Percentiles rank a stretch among this genome's conserved stretches.
These are phyloP conservation scores for Lepus europaeus DNA, from an alignment of 2,113 vertebrate genomes.

Conservation along the genomic window DNA sequence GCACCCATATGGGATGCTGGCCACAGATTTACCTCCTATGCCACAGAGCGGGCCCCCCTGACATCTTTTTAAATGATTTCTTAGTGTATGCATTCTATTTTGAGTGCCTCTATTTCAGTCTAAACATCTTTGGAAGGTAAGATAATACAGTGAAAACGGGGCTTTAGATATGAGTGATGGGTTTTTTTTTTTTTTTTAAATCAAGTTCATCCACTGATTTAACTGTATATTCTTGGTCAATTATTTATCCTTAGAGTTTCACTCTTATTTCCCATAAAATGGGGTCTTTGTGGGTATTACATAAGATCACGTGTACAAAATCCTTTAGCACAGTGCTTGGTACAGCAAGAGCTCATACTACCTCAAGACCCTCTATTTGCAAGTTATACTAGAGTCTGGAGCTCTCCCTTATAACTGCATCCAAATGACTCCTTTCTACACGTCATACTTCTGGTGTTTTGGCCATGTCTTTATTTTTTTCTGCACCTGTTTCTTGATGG, in stretches of 20 bases:
- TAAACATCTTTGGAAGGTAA: not conserved
- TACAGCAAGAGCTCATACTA: not conserved
- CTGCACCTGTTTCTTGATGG: not conserved
- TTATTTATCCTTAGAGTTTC: not conserved
- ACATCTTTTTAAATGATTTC: not conserved
- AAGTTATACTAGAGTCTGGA: not conserved
- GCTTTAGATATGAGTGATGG: not conserved
- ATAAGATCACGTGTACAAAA: not conserved
- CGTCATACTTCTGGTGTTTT: not conserved
- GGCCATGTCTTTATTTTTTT: not conserved
- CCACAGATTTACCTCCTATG: too few species aligned
- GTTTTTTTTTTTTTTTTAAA: not conserved
- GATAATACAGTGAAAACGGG: not conserved
- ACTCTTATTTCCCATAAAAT: not conserved
- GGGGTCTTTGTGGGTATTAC: not conserved
- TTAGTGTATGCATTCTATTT: not conserved
- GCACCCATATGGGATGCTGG: too few species aligned
- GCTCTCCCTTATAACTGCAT: not conserved
- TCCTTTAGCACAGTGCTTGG: not conserved
- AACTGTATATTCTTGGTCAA: not conserved
- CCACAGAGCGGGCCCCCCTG: too few species aligned
- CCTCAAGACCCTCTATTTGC: not conserved
- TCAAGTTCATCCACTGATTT: not conserved
- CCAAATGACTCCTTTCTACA: not conserved
- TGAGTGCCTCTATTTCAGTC: not conserved